Evolutionary conservation across 2,113 vertebrate genomes (phyloP).

Genomic region (Podarcis cretensis): DNA sequence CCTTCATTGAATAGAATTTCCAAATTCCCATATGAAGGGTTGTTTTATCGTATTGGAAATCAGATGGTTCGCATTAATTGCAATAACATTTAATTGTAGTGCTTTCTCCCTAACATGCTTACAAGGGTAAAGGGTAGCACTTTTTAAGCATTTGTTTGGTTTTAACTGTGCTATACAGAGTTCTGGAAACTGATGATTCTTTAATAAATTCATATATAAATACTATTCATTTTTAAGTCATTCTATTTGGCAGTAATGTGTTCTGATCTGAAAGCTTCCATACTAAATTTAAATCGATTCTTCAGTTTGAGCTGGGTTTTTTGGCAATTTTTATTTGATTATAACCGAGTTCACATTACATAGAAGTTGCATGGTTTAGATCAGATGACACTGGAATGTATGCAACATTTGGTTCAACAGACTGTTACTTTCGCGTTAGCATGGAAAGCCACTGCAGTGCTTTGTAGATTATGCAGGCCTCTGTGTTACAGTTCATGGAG

Average conservation of each 20-base stretch:
- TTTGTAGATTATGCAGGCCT: not conserved
- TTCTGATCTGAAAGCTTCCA: constrained; percentile 69
- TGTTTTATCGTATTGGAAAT: constrained; percentile 4
- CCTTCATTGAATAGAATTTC: constrained; percentile 36
- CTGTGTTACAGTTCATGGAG: not conserved
- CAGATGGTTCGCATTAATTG: not conserved
- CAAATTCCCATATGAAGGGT: constrained; percentile 43
- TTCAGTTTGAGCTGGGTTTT: constrained; percentile 55
- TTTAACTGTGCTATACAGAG: constrained; percentile 23
- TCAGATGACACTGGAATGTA: not conserved
- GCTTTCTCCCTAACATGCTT: not conserved
- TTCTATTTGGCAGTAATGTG: constrained; percentile 57
- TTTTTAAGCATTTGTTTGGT: not conserved
- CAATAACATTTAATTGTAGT: not conserved
- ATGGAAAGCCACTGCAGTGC: not conserved
- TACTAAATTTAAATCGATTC: constrained; percentile 75
- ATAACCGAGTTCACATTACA: not conserved
- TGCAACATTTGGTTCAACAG: not conserved
- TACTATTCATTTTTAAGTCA: constrained; percentile 51
- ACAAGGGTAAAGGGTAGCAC: not conserved
- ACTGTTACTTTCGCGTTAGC: not conserved
- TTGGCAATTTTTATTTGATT: constrained; percentile 8
- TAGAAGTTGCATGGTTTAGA: not conserved
- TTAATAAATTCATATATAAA: constrained; percentile 54
- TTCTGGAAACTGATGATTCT: constrained; percentile 2